Evolutionary conservation across 2,888 invertebrate species (phyloP), one percentile per base, ranked within the genome.

Genomic region (Bibio marci): DNA sequence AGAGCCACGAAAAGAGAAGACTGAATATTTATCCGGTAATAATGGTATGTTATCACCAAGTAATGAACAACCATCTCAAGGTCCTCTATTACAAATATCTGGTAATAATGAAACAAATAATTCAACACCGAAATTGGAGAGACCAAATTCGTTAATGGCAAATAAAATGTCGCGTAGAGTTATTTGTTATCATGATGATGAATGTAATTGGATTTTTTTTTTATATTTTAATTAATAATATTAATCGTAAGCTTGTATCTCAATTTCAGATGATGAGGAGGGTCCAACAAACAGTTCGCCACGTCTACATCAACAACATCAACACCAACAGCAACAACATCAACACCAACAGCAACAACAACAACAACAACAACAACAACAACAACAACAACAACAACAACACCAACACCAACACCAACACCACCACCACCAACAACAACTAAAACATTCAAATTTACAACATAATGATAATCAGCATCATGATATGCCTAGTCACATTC

Each of bases 1-100:
- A 86, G 86, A 86, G 76, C 81, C 83, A 75, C 82, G 83, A 73
- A 86, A 85, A 76, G 85, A 86, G 70, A 86, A 85, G 75, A 78
- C 79, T 76, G 86, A 86, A 63, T 72, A 58, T 55, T 57, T 54
- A 51, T 53, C 57, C 49, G 58, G 58, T 53, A 57, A 59, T 66
- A 66, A 52, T 56, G 71, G 72, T 64, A 73, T 73, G 59, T 61
- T 73, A 54, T 73, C 73, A 55, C 71, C 72, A 47, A 71, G 65
- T 53, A 68, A 66, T 52, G 73, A 66, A 45, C 62, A 62, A 50
- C 49, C 58, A 58, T 22, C 22, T 8, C 59, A 59, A 50, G 56
- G 58, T 45, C 56, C 59, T 37, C 54, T 59, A 54, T 46, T 58
- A 44, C 58, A 59, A 39, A 56, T 58, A 43, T 57, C 54, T 8